phyloP scores from a whole-genome alignment of 2,888 invertebrate genomes.

The Spodoptera exigua region DNA sequence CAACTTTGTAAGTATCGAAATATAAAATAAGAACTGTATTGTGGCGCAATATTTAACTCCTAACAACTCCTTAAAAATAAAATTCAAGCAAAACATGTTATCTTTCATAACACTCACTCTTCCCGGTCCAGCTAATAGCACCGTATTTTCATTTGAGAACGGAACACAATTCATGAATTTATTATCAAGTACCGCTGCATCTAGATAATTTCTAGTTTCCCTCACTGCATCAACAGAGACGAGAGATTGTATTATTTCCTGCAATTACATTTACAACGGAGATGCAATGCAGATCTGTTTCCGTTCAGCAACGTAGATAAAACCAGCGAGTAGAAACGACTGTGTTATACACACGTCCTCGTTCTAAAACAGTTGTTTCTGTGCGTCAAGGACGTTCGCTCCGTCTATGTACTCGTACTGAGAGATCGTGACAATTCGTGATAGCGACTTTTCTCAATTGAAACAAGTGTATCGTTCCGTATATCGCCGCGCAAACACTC shows the following conservation, averaged over 20 bases:
- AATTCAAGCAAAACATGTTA: conserved; percentile 1
- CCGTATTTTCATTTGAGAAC: conserved; percentile 31
- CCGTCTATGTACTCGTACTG: conserved; percentile 63
- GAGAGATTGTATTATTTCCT: conserved; percentile 67
- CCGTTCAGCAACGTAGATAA: conserved; percentile 69
- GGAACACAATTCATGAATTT: conserved; percentile 61
- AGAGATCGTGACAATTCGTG: conserved; percentile 58
- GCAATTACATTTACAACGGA: conserved; percentile 70
- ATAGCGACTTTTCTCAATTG: conserved; percentile 60
- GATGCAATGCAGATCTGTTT: conserved; percentile 70
- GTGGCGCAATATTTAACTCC: conserved; percentile 4
- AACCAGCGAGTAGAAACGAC: conserved; percentile 44
- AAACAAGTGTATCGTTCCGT: conserved; percentile 62
- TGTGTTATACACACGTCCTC: conserved; percentile 63
- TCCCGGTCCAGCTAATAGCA: conserved; percentile 18
- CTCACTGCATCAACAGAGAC: conserved; percentile 58
- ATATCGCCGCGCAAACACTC: conserved; percentile 55
- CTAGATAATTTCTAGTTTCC: conserved; percentile 63
- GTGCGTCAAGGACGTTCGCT: conserved; percentile 59
- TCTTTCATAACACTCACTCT: conserved; percentile 18
- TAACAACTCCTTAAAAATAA: conserved; percentile 11
- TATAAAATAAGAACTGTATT: neutral
- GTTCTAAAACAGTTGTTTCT: conserved; percentile 71
- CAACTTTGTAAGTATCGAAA: neutral
- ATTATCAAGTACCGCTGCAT: conserved; percentile 54